Evolutionary conservation across 2,113 vertebrate genomes (phyloP).

Genomic region (Odontophorus gujanensis): DNA sequence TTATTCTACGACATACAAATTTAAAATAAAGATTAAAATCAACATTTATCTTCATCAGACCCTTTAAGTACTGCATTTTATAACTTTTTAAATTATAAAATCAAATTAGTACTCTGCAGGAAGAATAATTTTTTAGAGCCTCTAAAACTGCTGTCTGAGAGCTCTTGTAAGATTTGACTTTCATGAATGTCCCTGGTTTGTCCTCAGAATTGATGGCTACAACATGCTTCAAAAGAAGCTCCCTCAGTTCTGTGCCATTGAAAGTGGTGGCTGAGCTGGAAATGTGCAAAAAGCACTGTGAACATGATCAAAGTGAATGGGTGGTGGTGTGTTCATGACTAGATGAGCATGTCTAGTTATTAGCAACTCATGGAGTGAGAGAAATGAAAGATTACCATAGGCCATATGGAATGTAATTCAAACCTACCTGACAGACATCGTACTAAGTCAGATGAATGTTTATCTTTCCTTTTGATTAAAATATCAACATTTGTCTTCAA

Average conservation of each 20-base stretch:
- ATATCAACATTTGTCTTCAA: slow-evolving; percentile 54
- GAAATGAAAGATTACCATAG: slow-evolving; percentile 60
- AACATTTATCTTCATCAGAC: background rate
- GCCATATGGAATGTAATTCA: slow-evolving; percentile 70
- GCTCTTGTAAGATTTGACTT: background rate
- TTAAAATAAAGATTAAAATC: background rate
- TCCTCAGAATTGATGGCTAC: background rate
- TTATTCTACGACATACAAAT: background rate
- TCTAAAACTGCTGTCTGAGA: background rate
- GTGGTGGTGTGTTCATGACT: background rate
- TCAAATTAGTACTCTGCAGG: background rate
- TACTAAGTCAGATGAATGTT: slow-evolving; percentile 62
- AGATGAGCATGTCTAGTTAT: slow-evolving; percentile 53
- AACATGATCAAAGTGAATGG: background rate
- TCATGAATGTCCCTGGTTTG: background rate
- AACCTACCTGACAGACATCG: slow-evolving; percentile 43
- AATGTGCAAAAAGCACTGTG: rapidly evolving
- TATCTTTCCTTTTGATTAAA: slow-evolving; percentile 34
- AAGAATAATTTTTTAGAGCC: background rate
- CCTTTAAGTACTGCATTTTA: background rate
- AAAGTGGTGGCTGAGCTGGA: background rate
- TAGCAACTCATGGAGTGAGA: slow-evolving; percentile 65
- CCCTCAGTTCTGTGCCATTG: rapidly evolving
- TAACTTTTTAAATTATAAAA: background rate
- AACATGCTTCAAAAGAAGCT: background rate